phyloP scores from a whole-genome alignment of 2,888 invertebrate genomes.

The Meiosimyza decipiens region DNA sequence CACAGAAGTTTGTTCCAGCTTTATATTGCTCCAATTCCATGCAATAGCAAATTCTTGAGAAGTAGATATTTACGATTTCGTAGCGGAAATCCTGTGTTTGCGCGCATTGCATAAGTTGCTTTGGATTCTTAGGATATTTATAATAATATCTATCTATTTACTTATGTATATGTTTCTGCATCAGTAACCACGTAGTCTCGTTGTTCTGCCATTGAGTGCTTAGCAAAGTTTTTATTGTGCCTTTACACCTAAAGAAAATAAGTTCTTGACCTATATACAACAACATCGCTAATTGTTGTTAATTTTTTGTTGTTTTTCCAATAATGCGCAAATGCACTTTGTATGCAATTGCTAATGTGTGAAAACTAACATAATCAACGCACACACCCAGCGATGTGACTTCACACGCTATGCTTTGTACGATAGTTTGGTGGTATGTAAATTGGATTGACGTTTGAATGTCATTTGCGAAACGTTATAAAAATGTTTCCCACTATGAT shows the following conservation, averaged over 20 bases:
- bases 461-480: neutral
- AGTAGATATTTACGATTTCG: no score
- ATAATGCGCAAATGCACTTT: no score
- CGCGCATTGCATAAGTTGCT: neutral
- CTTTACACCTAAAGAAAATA: neutral
- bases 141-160: no score
- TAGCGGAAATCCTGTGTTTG: neutral
- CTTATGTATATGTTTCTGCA: no score
- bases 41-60: neutral
- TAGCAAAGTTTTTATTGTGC: no score
- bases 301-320: neutral
- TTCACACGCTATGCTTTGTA: no score
- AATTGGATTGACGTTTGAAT: slow-evolving; percentile 6
- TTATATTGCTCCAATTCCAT: neutral
- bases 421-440: no score
- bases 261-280: slow-evolving; percentile 4
- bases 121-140: no score
- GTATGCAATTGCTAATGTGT: slow-evolving; percentile 3
- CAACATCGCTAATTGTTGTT: neutral
- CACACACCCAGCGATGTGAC: neutral
- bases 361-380: slow-evolving; percentile 8
- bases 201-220: no score
- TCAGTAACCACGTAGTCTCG: no score
- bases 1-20: slow-evolving; percentile 3
- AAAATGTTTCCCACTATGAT: neutral